Conservation (phyloP, 2,113 vertebrate genomes). For the Calidris pygmaea region DNA sequence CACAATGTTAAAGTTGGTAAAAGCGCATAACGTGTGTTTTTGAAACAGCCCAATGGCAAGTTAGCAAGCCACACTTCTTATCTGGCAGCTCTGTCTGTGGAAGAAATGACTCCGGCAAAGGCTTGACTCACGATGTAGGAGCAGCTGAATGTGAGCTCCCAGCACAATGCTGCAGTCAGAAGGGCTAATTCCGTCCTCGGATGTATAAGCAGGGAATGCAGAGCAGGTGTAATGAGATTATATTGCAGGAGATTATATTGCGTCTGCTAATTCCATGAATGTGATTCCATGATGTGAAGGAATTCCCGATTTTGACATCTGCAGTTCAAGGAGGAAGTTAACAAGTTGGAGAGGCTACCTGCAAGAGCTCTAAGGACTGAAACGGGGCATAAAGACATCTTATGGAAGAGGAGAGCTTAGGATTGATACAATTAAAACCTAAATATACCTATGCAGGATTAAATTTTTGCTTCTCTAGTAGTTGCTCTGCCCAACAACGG, state of each 20-base stretch:
- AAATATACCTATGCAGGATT: not conserved
- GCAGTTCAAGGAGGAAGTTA: not conserved
- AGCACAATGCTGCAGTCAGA: not conserved
- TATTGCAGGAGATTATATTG: not conserved
- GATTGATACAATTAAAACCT: not conserved
- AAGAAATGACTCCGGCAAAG: not conserved
- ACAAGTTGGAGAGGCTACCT: not conserved
- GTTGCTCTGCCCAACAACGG: not conserved
- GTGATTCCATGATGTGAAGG: slow-evolving; percentile 6
- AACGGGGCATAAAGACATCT: not conserved
- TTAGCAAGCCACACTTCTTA: not conserved
- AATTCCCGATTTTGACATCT: not conserved
- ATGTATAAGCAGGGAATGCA: not conserved
- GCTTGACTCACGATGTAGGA: not conserved
- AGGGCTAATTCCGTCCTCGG: not conserved
- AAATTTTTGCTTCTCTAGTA: not conserved
- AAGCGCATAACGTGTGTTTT: not conserved
- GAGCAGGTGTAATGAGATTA: slow-evolving; percentile 31
- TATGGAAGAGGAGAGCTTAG: not conserved
- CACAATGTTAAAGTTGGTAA: not conserved
- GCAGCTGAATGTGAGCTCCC: not conserved
- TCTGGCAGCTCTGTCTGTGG: not conserved
- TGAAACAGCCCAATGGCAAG: not conserved
- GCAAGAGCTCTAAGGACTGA: not conserved
- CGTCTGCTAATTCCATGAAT: not conserved